phyloP scores from a whole-genome alignment of 2,113 vertebrate species.

The Paramisgurnus dabryanus region DNA sequence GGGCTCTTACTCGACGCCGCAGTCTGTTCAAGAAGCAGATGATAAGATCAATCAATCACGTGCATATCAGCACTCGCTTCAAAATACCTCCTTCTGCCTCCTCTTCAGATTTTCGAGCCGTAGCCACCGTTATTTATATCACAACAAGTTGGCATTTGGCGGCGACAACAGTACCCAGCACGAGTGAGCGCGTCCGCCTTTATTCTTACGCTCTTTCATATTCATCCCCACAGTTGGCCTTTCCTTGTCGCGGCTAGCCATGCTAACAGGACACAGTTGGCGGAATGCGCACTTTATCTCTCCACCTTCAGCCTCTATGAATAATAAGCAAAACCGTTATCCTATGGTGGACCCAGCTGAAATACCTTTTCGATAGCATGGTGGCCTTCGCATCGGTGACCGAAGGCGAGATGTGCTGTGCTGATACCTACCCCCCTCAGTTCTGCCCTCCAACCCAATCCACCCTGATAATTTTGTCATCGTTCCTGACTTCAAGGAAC shows the following conservation, averaged over 20 bases:
- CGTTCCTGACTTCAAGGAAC: constrained; percentile 43
- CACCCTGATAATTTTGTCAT: constrained; percentile 38
- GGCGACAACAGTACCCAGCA: background rate
- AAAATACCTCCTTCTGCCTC: background rate
- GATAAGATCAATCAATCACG: constrained; percentile 27
- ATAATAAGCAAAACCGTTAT: constrained; percentile 52
- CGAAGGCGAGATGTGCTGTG: constrained; percentile 27
- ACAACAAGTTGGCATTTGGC: constrained; percentile 23
- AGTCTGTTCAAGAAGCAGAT: constrained; percentile 32
- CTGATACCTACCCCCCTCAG: constrained; percentile 43
- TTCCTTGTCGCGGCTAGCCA: constrained; percentile 36
- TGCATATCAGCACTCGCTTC: constrained; percentile 1
- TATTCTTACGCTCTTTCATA: constrained; percentile 18
- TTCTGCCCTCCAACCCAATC: constrained; percentile 6
- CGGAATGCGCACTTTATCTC: constrained; percentile 46
- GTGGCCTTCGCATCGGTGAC: constrained; percentile 35
- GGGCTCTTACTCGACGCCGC: constrained; percentile 35
- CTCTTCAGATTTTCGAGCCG: background rate
- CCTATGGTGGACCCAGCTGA: constrained; percentile 42
- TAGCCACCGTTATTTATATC: background rate
- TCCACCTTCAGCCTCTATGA: constrained; percentile 45
- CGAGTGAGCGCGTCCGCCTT: constrained; percentile 1
- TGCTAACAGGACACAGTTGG: constrained; percentile 37
- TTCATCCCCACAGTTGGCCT: constrained; percentile 39
- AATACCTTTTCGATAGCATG: constrained; percentile 42